phyloP scores from a whole-genome alignment of 2,797 vertebrate genomes.

The Chloroceryle amazona region DNA sequence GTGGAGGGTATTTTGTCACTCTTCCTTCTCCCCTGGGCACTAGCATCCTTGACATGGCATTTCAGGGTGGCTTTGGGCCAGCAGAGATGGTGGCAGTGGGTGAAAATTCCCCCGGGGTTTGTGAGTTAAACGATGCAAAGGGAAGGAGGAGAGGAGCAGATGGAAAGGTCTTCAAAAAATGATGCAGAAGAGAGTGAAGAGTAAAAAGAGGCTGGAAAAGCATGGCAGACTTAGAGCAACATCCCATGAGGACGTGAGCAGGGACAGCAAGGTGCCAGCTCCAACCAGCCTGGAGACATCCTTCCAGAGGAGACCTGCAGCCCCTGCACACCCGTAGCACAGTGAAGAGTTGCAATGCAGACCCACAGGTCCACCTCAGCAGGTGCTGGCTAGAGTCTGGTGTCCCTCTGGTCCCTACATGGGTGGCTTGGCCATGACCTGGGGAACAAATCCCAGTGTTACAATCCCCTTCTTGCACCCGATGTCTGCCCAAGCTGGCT shows the following conservation, averaged over 20 bases:
- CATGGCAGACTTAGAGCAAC: not conserved
- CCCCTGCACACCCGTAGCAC: not conserved
- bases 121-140: not conserved
- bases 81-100: rapidly evolving
- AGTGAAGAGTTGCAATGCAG: rapidly evolving
- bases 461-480: rapidly evolving
- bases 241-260: not conserved
- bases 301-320: not conserved
- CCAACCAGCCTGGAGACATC: not conserved
- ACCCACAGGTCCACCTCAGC: not conserved
- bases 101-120: not conserved
- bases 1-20: not conserved
- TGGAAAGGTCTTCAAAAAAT: not conserved
- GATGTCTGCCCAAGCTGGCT: rapidly evolving
- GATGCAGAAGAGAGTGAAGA: rapidly evolving
- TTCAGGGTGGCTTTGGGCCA: not conserved
- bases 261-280: not conserved
- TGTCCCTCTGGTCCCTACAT: rapidly evolving
- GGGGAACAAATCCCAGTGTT: rapidly evolving
- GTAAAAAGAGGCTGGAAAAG: not conserved
- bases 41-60: not conserved
- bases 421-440: not conserved
- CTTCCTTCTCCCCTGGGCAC: not conserved
- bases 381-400: not conserved
- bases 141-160: not conserved